phyloP scores from a whole-genome alignment of 2,888 invertebrate species.

The Odiellus spinosus region DNA sequence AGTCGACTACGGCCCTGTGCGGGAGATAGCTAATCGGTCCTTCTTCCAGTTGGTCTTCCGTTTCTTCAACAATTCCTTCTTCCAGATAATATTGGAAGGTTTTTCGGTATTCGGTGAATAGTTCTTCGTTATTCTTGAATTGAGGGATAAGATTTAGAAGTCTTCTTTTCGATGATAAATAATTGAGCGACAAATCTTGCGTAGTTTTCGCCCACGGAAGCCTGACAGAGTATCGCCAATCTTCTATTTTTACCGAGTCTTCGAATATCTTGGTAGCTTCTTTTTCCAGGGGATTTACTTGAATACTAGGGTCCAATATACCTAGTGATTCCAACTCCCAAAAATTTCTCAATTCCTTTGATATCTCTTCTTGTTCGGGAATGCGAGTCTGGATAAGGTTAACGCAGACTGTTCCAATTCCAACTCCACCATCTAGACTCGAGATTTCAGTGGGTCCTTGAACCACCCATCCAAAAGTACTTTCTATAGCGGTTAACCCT shows the following conservation, averaged over 20 bases:
- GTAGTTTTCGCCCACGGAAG: no score
- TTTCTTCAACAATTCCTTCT: no score
- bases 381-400: not conserved
- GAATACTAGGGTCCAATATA: no score
- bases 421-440: not conserved
- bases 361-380: not conserved
- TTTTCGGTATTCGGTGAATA: not conserved
- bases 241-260: no score
- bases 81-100: no score
- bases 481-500: not conserved
- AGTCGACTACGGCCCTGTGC: slow-evolving; percentile 4
- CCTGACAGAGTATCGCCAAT: no score
- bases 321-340: no score
- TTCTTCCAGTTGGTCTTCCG: not conserved
- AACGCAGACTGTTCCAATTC: not conserved
- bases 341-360: no score
- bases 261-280: no score
- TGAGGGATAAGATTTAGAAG: not conserved
- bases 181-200: not conserved
- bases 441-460: not conserved
- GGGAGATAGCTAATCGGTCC: slow-evolving; percentile 3
- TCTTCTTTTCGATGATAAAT: not conserved
- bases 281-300: no score
- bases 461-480: not conserved
- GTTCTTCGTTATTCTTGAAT: not conserved